These are phyloP conservation scores for Mnemiopsis leidyi DNA, from an alignment of 37 sponge, comb jelly and placozoan species.

Conservation along the genomic window DNA sequence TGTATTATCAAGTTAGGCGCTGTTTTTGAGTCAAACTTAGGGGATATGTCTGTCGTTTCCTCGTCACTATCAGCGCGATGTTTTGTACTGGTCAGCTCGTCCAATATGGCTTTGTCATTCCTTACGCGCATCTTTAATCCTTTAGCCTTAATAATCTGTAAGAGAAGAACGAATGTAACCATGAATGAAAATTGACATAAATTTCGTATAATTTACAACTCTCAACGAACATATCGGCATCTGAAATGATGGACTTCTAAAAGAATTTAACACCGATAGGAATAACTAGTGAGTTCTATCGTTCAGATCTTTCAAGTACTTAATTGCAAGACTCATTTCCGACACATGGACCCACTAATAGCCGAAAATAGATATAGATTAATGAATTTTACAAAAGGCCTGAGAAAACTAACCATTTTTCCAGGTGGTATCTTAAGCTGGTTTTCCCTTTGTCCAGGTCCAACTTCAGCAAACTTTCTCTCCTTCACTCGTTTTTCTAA, in stretches of 20 bases:
- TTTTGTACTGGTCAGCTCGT: not conserved
- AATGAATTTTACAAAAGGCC: too few relatives aligned
- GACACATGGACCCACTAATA: too few relatives aligned
- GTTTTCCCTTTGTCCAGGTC: not conserved
- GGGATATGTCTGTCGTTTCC: not conserved
- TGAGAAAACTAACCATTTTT: not conserved
- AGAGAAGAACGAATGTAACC: not conserved
- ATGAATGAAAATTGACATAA: too few relatives aligned
- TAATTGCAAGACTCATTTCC: too few relatives aligned
- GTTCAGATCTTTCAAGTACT: too few relatives aligned
- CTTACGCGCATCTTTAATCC: not conserved
- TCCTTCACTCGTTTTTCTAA: not conserved
- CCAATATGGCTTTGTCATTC: constrained; percentile 28
- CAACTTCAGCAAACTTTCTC: not conserved
- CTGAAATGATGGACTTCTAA: too few relatives aligned
- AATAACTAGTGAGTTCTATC: too few relatives aligned
- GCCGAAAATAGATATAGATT: too few relatives aligned
- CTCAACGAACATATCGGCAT: too few relatives aligned
- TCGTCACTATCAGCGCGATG: constrained; percentile 16
- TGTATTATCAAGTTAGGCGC: constrained; percentile 36
- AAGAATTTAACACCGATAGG: too few relatives aligned
- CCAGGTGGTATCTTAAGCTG: constrained; percentile 20
- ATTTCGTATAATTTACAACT: too few relatives aligned
- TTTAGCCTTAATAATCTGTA: constrained; percentile 21
- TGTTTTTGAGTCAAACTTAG: constrained; percentile 28